Base-by-base conservation (phyloP, 2,888 invertebrate genomes). In the Cryptops parisi region DNA sequence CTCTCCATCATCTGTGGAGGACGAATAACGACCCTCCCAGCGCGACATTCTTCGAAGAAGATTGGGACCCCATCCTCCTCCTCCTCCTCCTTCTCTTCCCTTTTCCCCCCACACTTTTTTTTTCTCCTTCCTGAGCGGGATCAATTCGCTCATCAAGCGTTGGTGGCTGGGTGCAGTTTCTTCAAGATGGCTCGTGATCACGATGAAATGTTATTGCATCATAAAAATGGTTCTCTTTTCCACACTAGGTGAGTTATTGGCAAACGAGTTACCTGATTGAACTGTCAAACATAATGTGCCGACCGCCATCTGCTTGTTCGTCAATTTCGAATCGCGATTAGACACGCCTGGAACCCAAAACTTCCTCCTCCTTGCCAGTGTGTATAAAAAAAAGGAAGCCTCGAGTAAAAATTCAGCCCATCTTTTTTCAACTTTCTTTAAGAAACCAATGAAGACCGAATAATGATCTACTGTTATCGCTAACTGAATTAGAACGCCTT, bases 121-220 rank as follows among this genome's bases (percentile, higher is more conserved):
- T 33, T n/a, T 46, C 46, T 25, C 46, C 33, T 48, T 48, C 38
- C 22, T 27, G 33, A 27, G 27, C 38, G 26, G 48, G 38, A 48
- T 48, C 48, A 48, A 48, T 48, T 48, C 48, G 33, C 27, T 33
- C 33, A 15, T 6, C 6, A 33, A 33, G 33, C n/a, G n/a, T n/a
- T 46, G 46, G 38, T 48, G 48, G 33, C 26, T 27, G 48, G 48
- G 27, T 27, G 48, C 26, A 26, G 23, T 48, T 48, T 26, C 48
- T 48, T 48, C 33, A 48, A 33, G 48, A 48, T 48, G 33, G 33
- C 33, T 9, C 33, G 15, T 33, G 48, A 48, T 48, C 48, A 48
- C 48, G 48, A 48, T 48, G 48, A 48, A 48, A 48, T 48, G 48
- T 48, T 48, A 48, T 48, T 48, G 48, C 48, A 48, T 48, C 48